Evolutionary conservation across 2,797 vertebrate species (phyloP).

Genomic region (Lutjanus campechanus): DNA sequence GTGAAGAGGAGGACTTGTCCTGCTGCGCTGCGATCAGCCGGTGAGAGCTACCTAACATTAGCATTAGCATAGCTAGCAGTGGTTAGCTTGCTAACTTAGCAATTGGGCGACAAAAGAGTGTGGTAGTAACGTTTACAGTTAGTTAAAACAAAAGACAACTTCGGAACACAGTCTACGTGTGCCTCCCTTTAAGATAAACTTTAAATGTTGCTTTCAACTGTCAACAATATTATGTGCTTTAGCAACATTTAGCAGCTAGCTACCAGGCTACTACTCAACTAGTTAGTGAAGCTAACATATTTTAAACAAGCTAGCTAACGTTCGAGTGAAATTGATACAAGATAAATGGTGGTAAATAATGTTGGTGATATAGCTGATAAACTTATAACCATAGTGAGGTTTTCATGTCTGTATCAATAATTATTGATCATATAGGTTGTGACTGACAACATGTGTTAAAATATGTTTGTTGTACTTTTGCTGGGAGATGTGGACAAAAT

Average conservation of each 20-base stretch:
- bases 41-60: constrained; percentile 49
- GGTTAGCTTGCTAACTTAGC: constrained; percentile 29
- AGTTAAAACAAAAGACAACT: background rate
- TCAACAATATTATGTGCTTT: background rate
- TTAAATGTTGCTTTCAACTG: background rate
- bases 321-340: fast-evolving
- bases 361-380: too few relatives aligned
- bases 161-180: fast-evolving
- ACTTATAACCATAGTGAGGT: too few relatives aligned
- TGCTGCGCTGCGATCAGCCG: constrained; percentile 15
- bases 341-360: too few relatives aligned
- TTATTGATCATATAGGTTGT: too few relatives aligned
- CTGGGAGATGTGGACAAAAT: too few relatives aligned
- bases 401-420: too few relatives aligned
- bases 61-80: constrained; percentile 21
- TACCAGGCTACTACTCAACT: background rate
- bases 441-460: too few relatives aligned
- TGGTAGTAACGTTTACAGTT: too few relatives aligned
- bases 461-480: too few relatives aligned
- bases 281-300: constrained; percentile 5
- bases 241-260: background rate
- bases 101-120: background rate
- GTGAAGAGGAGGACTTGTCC: constrained; percentile 6
- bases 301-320: background rate
- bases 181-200: background rate